Conservation (phyloP, 2,888 invertebrate species). For the Orthosia cruda region DNA sequence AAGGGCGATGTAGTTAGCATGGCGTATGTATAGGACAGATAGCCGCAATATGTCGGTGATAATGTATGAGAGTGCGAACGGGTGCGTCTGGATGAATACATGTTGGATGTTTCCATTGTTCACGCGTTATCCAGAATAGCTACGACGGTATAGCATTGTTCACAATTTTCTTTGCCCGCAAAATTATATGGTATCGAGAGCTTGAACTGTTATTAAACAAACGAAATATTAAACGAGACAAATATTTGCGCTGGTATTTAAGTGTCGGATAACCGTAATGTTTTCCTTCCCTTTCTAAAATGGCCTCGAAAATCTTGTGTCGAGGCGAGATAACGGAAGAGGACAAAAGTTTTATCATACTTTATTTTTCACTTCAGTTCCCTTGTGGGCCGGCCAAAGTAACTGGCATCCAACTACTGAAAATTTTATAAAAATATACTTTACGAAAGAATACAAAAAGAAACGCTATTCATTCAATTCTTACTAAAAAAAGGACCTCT, state of each 20-base stretch:
- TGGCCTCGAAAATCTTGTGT: constrained; percentile 59
- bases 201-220: constrained; percentile 4
- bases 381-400: constrained; percentile 38
- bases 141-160: constrained; percentile 1
- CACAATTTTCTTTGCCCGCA: constrained; percentile 4
- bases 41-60: constrained; percentile 59
- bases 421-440: constrained; percentile 39
- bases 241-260: constrained; percentile 30
- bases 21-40: constrained; percentile 41
- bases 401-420: constrained; percentile 32
- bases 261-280: constrained; percentile 45
- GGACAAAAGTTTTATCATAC: constrained; percentile 65
- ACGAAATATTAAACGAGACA: constrained; percentile 30
- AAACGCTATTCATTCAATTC: not conserved
- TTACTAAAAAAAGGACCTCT: not conserved
- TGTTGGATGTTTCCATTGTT: constrained; percentile 51
- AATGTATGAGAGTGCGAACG: constrained; percentile 56
- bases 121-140: constrained; percentile 30
- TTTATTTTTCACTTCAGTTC: constrained; percentile 64
- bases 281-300: constrained; percentile 52
- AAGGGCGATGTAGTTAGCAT: constrained; percentile 41
- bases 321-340: constrained; percentile 57
- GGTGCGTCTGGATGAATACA: constrained; percentile 35
- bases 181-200: constrained; percentile 1
- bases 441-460: constrained; percentile 8